Evolutionary conservation across 2,797 vertebrate species (phyloP), one percentile per base, ranked within the genome.

Genomic region (Sebastes elongatus): DNA sequence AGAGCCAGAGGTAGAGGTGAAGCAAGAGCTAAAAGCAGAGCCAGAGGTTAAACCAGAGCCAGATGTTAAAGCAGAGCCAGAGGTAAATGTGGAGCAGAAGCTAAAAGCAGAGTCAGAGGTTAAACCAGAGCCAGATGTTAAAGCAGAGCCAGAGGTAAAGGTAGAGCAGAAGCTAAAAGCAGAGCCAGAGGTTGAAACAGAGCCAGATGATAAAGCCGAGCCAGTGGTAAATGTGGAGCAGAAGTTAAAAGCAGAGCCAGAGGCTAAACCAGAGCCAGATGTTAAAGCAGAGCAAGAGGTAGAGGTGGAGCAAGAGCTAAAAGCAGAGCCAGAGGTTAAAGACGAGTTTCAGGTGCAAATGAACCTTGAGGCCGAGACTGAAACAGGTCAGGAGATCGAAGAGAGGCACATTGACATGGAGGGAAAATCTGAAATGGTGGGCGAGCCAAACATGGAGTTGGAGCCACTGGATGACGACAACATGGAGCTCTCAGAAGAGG

Each of bases 381-480:
- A 74, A 25, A n/a, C 13, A 28, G 28, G 6, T 2, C n/a, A n/a
- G 30, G 49, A 83, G n/a, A 27, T 55, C 16, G 25, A 75, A 27
- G 71, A 81, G 71, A 76, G 60, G 27, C 63, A 75, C 11, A 56
- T 28, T 20, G 73, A 79, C 52, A 78, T 49, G 65, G 84, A 86
- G 63, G 18, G 6, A n/a, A 62, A 66, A 27, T 18, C 33, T 30
- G 35, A 81, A 22, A 30, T 22, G 9, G 35, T 25, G 22, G 61
- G 11, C 0, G 79, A 83, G 9, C 42, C 82, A 18, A 25, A 55
- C 28, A 72, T 76, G 83, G 64, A 90, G 56, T 13, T 78, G 53
- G 82, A 88, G 25, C 84, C 71, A 1, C 35, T 82, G 32, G 42
- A 64, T n/a, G 63, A 81, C 0, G 42, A 80, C 5, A 13, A 76